Evolutionary conservation across 2,113 vertebrate genomes (phyloP).

Genomic region (Mola mola): DNA sequence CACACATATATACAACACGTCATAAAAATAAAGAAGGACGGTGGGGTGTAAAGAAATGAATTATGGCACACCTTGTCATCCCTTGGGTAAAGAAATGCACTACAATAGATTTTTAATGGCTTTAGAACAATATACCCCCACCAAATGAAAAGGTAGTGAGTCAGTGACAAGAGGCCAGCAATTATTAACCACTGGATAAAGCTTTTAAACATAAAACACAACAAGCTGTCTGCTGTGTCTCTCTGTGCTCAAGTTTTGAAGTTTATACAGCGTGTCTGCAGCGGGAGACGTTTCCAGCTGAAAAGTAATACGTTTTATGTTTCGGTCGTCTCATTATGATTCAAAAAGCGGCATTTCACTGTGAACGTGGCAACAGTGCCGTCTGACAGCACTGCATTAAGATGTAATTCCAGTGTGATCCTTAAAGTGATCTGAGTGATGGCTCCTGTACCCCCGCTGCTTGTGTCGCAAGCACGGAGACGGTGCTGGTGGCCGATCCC

Average conservation of each 20-base stretch:
- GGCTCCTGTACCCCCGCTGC: conserved; percentile 71
- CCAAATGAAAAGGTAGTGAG: conserved; percentile 19
- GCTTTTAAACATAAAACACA: neutral
- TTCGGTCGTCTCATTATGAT: conserved; percentile 41
- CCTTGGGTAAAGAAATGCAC: conserved; percentile 75
- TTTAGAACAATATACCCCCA: conserved; percentile 30
- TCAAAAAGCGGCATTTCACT: conserved; percentile 34
- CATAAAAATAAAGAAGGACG: conserved; percentile 48
- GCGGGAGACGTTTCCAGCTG: conserved; percentile 5
- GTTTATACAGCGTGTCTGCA: neutral
- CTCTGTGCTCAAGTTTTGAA: neutral
- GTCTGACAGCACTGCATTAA: conserved; percentile 54
- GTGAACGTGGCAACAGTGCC: conserved; percentile 45
- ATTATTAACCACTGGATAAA: conserved; percentile 15
- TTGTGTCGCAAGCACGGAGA: conserved; percentile 49
- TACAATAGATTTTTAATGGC: conserved; percentile 81
- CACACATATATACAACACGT: conserved; percentile 10
- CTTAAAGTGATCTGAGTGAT: conserved; percentile 67
- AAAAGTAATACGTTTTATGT: conserved; percentile 50
- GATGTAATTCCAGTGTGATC: conserved; percentile 59
- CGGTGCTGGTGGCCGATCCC: conserved; percentile 67
- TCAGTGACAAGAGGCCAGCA: conserved; percentile 18
- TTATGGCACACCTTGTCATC: conserved; percentile 70
- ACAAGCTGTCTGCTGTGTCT: conserved; percentile 3
- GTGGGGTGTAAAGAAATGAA: conserved; percentile 44